Evolutionary conservation across 1,140 invertebrate genomes (phyloP).

Genomic region (Pissodes strobi): DNA sequence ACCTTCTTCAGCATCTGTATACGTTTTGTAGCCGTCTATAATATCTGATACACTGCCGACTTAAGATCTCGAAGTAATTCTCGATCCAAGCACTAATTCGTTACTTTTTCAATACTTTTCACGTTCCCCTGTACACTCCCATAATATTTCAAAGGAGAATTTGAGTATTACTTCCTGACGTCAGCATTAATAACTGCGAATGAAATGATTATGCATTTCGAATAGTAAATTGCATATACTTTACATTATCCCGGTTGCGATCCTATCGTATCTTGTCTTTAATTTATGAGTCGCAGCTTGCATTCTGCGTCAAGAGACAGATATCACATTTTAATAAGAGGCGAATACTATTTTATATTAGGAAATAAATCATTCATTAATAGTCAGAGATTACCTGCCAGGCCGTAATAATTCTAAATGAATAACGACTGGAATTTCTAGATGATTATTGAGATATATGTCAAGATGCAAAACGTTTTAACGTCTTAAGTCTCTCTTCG

Average conservation of each 20-base stretch:
- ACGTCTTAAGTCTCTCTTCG: no score
- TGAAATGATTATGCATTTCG: slow-evolving; percentile 1
- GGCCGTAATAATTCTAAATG: neutral
- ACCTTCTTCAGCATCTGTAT: no score
- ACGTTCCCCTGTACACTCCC: no score
- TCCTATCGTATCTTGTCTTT: neutral
- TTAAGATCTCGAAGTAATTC: no score
- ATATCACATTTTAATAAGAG: neutral
- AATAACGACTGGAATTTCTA: neutral
- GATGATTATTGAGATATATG: no score
- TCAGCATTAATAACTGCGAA: slow-evolving; percentile 2
- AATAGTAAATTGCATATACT: slow-evolving; percentile 8
- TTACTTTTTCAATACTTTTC: no score
- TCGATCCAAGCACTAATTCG: no score
- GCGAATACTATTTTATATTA: neutral
- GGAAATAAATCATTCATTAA: neutral
- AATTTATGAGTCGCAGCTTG: slow-evolving; percentile 1
- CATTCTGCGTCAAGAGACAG: neutral
- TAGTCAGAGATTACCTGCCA: slow-evolving; percentile 4
- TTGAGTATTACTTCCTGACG: slow-evolving; percentile 1
- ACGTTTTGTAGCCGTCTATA: no score
- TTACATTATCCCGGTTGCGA: neutral
- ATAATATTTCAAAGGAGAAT: no score
- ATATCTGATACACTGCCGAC: no score
- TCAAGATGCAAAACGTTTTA: no score